Conservation (phyloP, 2,888 invertebrate species). For the Amiota mariae region DNA sequence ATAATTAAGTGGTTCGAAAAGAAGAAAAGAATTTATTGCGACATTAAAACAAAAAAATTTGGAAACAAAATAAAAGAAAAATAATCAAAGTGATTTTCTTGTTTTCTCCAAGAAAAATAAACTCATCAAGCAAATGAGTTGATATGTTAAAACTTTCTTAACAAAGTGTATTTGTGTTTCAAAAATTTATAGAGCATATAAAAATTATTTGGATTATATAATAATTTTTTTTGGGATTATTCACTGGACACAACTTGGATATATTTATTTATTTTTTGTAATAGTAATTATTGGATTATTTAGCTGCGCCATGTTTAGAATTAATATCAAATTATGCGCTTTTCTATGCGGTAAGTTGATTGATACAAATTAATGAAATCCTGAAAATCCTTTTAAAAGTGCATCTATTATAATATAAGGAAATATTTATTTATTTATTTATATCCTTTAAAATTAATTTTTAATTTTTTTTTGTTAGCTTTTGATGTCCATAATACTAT, state of each 20-base stretch:
- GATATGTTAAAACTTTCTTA: not conserved
- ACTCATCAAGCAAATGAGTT: no score
- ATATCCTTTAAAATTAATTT: no score
- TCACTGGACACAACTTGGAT: conserved; percentile 21
- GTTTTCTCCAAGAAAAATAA: no score
- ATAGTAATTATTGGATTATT: conserved; percentile 48
- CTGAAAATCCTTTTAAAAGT: no score
- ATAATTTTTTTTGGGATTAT: conserved; percentile 63
- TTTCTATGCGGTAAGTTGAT: conserved; percentile 62
- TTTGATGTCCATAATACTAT: no score
- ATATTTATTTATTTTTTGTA: conserved; percentile 9
- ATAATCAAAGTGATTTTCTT: not conserved
- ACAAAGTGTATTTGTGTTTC: not conserved
- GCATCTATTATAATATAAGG: no score
- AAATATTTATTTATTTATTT: no score
- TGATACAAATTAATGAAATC: no score
- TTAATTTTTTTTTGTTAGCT: no score
- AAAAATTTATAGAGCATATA: conserved; percentile 50
- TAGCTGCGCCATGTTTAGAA: conserved; percentile 54
- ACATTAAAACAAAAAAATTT: not conserved
- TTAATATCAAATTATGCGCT: conserved; percentile 53
- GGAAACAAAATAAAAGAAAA: not conserved
- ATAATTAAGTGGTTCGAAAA: not conserved
- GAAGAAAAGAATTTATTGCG: conserved; percentile 14
- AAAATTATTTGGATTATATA: conserved; percentile 46